These are phyloP conservation scores for Drosophila parthenogenetica DNA, from an alignment of 2,888 invertebrate genomes.

Conservation along the genomic window DNA sequence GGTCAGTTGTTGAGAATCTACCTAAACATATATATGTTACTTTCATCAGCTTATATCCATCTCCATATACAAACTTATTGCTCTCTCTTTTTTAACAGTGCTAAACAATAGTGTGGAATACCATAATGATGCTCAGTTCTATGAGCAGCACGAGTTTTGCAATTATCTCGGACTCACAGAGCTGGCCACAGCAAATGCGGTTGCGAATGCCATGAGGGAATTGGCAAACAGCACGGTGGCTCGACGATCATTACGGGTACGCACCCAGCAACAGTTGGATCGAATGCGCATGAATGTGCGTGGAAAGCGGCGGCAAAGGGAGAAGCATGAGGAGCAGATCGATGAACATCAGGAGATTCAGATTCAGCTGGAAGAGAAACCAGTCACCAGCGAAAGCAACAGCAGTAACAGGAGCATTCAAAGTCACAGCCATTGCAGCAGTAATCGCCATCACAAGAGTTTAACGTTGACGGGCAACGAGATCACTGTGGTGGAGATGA, in stretches of 20 bases:
- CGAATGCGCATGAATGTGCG: constrained; percentile 67
- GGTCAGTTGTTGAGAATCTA: constrained; percentile 5
- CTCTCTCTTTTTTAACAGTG: constrained; percentile 21
- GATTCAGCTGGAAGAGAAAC: neutral
- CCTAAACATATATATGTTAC: neutral
- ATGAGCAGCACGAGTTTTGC: constrained; percentile 84
- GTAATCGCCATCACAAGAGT: constrained; percentile 26
- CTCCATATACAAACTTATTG: neutral
- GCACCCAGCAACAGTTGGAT: constrained; percentile 76
- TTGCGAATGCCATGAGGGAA: constrained; percentile 79
- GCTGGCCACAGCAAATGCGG: constrained; percentile 82
- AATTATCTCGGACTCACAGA: constrained; percentile 84
- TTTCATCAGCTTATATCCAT: neutral
- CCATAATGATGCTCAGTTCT: constrained; percentile 55
- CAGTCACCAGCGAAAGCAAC: constrained; percentile 13
- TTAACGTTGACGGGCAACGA: constrained; percentile 1
- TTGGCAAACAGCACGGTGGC: constrained; percentile 77
- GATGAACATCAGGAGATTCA: constrained; percentile 2
- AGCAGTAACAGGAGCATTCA: constrained; percentile 19
- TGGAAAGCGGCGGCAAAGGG: constrained; percentile 47
- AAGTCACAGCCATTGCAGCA: constrained; percentile 16
- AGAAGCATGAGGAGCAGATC: constrained; percentile 27
- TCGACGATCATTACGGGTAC: constrained; percentile 81
- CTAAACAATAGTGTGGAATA: constrained; percentile 19
- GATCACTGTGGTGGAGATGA: neutral